Percentiles rank a stretch among this genome's conserved stretches.
Conservation (phyloP, 2,888 invertebrate species). For the Gastrophysa polygoni region DNA sequence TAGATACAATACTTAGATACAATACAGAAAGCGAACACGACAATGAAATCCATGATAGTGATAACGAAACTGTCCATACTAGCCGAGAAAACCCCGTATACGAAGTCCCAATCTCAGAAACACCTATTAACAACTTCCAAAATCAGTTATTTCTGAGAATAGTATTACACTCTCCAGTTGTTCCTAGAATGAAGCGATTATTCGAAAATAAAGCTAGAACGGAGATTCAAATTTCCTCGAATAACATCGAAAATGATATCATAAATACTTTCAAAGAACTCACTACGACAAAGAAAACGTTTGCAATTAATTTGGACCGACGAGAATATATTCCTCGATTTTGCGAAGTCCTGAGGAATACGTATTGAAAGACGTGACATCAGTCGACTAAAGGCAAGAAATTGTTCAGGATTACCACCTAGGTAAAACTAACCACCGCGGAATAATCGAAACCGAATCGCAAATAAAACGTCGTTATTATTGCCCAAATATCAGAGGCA, state of each 20-base stretch:
- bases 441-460: too few species aligned
- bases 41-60: conserved; percentile 5
- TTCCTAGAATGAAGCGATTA: neutral
- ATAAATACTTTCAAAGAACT: conserved; percentile 16
- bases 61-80: too few species aligned
- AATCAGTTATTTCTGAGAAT: conserved; percentile 18
- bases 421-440: too few species aligned
- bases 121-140: conserved; percentile 2
- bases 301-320: too few species aligned
- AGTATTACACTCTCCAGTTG: neutral
- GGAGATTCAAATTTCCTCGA: conserved; percentile 11
- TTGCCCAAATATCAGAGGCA: too few species aligned
- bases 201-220: conserved; percentile 11
- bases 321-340: too few species aligned
- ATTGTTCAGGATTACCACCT: too few species aligned
- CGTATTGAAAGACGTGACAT: conserved; percentile 15
- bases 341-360: neutral
- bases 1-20: too few species aligned
- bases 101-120: conserved; percentile 11
- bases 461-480: too few species aligned
- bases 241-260: conserved; percentile 10
- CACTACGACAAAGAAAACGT: neutral
- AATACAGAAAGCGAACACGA: too few species aligned
- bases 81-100: conserved; percentile 9
- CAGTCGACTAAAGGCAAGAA: conserved; percentile 7